Base-by-base conservation (phyloP, 2,888 invertebrate species). In the Scelioninae gen. 1 region DNA sequence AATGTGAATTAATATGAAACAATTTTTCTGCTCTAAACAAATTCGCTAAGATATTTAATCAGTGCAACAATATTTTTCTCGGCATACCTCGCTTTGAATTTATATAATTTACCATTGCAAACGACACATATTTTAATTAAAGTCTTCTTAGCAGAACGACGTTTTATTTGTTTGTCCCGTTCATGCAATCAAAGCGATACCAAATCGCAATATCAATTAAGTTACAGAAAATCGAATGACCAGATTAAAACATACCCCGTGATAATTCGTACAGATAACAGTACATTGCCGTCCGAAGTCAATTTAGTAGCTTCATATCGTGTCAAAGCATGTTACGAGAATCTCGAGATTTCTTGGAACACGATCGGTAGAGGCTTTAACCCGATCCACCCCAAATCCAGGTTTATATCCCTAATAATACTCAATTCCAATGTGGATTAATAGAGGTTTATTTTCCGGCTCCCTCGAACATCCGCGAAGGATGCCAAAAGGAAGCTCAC, bases 351-450 rank as follows among this genome's bases (percentile, higher is more conserved):
- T 90, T 89, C 88, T 88, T 88, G 86, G 89, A 90, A 91, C 91
- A 91, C 90, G 85, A 80, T 85, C 85, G 86, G 87, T 88, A 88
- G 90, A 89, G 91, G 90, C 90, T 92, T 91, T 89, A 91, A 90
- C 90, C 90, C 89, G 90, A 89, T 88, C 88, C 86, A 86, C 88
- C 88, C 87, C 89, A 91, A 92, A 92, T 92, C 92, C 92, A 86
- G 85, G 88, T 86, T 84, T 90, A 89, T 89, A 89, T 90, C 90
- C 92, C 89, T 90, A 91, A 91, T 91, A 91, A 91, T 91, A 92
- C 92, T 92, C 92, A 92, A 92, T 92, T 91, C 91, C 91, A 88
- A 90, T 92, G 90, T 91, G 92, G 92, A 92, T 92, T 92, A 92
- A 92, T 92, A 89, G 90, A 86, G 90, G 89, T 91, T 92, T 91